Evolutionary conservation across 53 echinoderm and acorn worm genomes (phyloP).

Genomic region (Actinopyga echinites): DNA sequence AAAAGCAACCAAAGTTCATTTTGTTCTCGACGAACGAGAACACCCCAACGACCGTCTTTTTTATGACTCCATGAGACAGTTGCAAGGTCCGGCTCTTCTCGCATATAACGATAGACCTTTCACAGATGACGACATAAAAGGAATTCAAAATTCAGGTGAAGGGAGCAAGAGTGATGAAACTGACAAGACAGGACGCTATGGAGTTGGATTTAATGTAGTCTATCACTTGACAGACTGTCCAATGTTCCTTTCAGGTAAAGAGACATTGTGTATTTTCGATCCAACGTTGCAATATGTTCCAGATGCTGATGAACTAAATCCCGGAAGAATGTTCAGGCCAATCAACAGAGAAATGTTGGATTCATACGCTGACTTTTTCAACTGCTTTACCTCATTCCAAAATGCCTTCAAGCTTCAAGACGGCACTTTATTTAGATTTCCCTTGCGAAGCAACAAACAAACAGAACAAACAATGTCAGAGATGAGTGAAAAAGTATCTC

Average conservation of each 20-base stretch:
- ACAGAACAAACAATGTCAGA: neutral
- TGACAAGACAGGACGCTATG: conserved; percentile 79
- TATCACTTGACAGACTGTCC: conserved; percentile 95
- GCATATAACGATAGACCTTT: conserved; percentile 82
- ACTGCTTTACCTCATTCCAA: neutral
- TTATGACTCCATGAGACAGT: conserved; percentile 44
- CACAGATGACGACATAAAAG: conserved; percentile 78
- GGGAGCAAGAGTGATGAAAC: conserved; percentile 71
- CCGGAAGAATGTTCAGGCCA: conserved; percentile 49
- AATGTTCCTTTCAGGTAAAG: conserved; percentile 69
- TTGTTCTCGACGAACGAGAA: conserved; percentile 76
- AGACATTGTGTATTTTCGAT: conserved; percentile 79
- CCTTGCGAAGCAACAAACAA: neutral
- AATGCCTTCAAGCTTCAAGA: neutral
- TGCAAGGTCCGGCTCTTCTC: conserved; percentile 74
- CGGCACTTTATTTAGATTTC: neutral
- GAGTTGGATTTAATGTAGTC: conserved; percentile 91
- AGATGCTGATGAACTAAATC: conserved; percentile 40
- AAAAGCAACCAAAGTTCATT: conserved; percentile 76
- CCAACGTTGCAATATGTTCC: conserved; percentile 62
- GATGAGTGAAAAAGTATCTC: neutral
- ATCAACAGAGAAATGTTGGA: neutral
- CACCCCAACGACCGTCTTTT: conserved; percentile 44
- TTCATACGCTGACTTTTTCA: neutral
- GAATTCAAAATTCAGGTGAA: conserved; percentile 83